Percentiles rank a stretch among this genome's conserved stretches.
These are phyloP conservation scores for Sclerodermus sp. DNA, from an alignment of 2,888 invertebrate genomes.

Conservation along the genomic window DNA sequence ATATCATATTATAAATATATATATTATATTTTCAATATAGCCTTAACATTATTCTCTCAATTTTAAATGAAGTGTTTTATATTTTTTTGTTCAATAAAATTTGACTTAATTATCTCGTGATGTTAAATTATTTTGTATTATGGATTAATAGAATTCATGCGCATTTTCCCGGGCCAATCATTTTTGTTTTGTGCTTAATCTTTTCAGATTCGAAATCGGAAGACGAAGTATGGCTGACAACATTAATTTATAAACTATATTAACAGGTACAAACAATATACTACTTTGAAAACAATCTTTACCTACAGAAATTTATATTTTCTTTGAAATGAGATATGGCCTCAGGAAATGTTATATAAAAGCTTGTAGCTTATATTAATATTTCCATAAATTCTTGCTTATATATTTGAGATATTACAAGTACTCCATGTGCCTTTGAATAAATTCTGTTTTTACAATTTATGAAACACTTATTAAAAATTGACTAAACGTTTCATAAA, in stretches of 20 bases:
- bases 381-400: neutral
- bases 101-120: no score
- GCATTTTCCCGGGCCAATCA: constrained; percentile 21
- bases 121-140: no score
- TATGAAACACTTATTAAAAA: constrained; percentile 29
- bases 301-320: constrained; percentile 10
- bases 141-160: no score
- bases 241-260: constrained; percentile 10
- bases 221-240: constrained; percentile 39
- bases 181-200: constrained; percentile 19
- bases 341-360: constrained; percentile 27
- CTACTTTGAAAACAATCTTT: neutral
- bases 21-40: neutral
- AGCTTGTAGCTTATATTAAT: neutral
- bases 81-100: neutral
- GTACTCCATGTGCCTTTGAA: constrained; percentile 19
- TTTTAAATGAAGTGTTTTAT: neutral
- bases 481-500: constrained; percentile 29
- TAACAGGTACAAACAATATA: constrained; percentile 21
- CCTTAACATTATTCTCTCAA: neutral
- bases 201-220: constrained; percentile 28
- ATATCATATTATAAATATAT: neutral
- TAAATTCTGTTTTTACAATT: constrained; percentile 10
- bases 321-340: constrained; percentile 20
- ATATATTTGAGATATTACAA: constrained; percentile 7